phyloP scores from a whole-genome alignment of 2,888 invertebrate species.

The Tetropium fuscum region DNA sequence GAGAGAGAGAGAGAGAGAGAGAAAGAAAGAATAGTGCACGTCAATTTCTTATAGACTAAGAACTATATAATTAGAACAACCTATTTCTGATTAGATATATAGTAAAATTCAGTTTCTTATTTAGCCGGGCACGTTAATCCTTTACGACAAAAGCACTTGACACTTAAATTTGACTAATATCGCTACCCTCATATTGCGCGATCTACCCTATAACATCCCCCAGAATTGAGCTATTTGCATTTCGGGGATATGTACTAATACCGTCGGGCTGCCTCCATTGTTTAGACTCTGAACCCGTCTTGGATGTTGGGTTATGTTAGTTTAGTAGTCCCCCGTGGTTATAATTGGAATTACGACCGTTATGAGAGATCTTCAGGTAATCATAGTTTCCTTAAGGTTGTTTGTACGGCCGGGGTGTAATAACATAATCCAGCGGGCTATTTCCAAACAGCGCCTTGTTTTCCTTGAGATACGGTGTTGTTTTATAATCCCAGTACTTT shows the following conservation, averaged over 20 bases:
- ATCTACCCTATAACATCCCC: constrained; percentile 12
- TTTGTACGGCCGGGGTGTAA: constrained; percentile 42
- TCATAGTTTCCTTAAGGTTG: constrained; percentile 53
- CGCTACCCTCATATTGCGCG: no score
- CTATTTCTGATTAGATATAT: no score
- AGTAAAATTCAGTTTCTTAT: no score
- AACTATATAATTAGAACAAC: no score
- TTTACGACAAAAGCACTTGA: no score
- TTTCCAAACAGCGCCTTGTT: constrained; percentile 27
- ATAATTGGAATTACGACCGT: constrained; percentile 53
- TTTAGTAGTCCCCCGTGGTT: constrained; percentile 48
- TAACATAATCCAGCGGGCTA: constrained; percentile 33
- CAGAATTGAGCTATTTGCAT: constrained; percentile 51
- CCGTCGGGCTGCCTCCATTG: constrained; percentile 45
- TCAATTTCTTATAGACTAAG: no score
- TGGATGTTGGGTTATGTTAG: constrained; percentile 48
- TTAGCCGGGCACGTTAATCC: no score
- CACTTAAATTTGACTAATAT: no score
- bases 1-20: no score
- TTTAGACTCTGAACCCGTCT: constrained; percentile 47
- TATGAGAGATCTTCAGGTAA: constrained; percentile 51
- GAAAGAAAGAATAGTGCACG: no score
- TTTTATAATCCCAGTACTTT: constrained; percentile 23
- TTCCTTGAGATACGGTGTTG: constrained; percentile 25
- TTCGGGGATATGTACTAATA: constrained; percentile 46